These are phyloP conservation scores for Eubucco bourcierii DNA, from an alignment of 2,113 vertebrate species.

Conservation along the genomic window DNA sequence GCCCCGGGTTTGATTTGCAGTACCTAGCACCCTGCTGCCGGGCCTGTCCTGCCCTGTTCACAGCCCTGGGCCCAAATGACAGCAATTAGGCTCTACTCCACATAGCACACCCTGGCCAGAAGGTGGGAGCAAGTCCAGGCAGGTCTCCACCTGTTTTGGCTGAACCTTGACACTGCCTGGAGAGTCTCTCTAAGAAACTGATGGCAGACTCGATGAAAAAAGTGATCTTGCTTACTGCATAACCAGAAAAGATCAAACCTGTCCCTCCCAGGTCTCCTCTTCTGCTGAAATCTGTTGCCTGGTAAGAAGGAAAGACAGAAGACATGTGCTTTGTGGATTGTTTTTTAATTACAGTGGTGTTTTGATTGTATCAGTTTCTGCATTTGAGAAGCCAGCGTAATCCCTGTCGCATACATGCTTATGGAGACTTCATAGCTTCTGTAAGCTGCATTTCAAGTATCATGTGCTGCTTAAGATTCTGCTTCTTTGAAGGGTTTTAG, in stretches of 20 bases:
- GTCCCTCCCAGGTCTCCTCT: rapidly evolving
- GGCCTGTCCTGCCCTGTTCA: neutral
- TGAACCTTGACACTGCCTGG: neutral
- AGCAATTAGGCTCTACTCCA: neutral
- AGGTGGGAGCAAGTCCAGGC: neutral
- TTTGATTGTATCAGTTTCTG: neutral
- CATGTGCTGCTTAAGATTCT: neutral
- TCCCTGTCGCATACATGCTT: neutral
- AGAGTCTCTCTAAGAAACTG: neutral
- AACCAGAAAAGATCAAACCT: neutral
- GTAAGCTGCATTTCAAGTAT: neutral
- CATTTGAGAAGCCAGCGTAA: neutral
- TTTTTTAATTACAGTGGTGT: neutral
- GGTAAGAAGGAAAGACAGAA: neutral
- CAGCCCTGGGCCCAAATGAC: neutral
- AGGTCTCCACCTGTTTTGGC: neutral
- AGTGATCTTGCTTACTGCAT: neutral
- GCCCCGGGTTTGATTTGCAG: neutral
- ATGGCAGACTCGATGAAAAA: neutral
- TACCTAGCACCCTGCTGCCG: neutral
- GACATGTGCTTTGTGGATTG: neutral
- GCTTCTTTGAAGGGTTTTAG: neutral
- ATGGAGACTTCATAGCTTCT: neutral
- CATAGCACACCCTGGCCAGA: neutral
- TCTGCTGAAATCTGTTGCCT: neutral